These are phyloP conservation scores for Lanistes nyassanus DNA, from an alignment of 1,140 invertebrate genomes.

Conservation along the genomic window DNA sequence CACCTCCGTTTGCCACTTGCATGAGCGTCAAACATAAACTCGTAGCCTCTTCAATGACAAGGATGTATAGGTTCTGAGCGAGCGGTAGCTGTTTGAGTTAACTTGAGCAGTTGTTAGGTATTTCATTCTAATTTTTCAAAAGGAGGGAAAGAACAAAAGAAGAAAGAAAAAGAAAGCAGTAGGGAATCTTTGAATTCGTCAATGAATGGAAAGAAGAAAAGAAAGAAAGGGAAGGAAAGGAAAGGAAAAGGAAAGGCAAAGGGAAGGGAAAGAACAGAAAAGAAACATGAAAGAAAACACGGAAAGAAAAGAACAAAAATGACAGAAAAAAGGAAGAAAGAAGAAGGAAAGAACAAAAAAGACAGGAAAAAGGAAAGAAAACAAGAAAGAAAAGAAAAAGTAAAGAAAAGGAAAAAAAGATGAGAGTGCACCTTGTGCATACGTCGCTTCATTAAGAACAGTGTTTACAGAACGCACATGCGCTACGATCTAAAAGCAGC, in stretches of 20 bases:
- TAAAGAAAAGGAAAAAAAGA: neutral
- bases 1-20: too few species aligned
- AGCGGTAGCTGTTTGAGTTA: too few species aligned
- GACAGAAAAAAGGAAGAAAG: neutral
- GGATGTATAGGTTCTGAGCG: neutral
- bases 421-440: neutral
- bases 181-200: neutral
- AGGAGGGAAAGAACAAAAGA: neutral
- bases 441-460: neutral
- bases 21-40: too few species aligned
- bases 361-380: neutral
- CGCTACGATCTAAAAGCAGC: too few species aligned
- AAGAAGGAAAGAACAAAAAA: too few species aligned
- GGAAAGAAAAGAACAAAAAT: slow-evolving; percentile 10
- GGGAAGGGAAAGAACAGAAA: slow-evolving; percentile 1
- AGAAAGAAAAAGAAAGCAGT: neutral
- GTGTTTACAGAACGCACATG: neutral
- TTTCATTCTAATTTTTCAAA: too few species aligned
- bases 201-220: slow-evolving; percentile 8
- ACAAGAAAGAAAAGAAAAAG: neutral
- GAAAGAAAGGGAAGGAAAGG: slow-evolving; percentile 8
- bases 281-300: slow-evolving; percentile 4
- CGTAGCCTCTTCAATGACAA: too few species aligned
- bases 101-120: too few species aligned
- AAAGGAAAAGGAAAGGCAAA: slow-evolving; percentile 1